phyloP scores from a whole-genome alignment of 2,113 vertebrate species.

The Onychorhynchus coronatus region DNA sequence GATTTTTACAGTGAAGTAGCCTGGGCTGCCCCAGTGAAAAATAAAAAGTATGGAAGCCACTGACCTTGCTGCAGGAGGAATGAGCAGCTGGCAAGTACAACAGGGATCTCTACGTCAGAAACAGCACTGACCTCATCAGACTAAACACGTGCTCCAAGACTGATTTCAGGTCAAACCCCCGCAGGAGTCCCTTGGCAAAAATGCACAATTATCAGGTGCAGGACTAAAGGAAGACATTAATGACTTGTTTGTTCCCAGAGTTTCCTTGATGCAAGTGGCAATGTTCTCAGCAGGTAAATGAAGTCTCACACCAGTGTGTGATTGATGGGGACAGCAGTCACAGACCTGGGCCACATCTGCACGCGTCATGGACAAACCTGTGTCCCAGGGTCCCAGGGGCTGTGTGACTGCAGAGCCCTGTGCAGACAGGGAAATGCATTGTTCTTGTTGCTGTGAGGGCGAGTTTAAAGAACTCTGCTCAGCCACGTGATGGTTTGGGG shows the following conservation, averaged over 20 bases:
- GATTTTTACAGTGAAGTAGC: background rate
- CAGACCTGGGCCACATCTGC: background rate
- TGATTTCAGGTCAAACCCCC: background rate
- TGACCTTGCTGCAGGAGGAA: background rate
- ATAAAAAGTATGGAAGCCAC: background rate
- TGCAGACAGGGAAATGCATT: background rate
- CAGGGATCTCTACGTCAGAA: background rate
- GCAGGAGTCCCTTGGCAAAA: background rate
- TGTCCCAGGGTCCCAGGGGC: background rate
- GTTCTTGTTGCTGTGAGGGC: background rate
- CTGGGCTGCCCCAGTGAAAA: background rate
- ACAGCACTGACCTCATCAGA: background rate
- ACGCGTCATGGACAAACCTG: background rate
- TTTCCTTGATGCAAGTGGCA: background rate
- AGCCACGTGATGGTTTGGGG: constrained; percentile 35
- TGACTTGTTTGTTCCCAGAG: background rate
- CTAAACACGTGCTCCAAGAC: background rate
- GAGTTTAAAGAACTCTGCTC: constrained; percentile 61
- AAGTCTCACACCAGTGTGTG: background rate
- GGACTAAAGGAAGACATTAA: background rate
- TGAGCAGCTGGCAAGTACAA: background rate
- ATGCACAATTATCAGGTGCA: background rate
- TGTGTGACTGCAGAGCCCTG: constrained; percentile 1
- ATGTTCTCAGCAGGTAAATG: background rate
- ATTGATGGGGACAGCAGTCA: background rate